Conservation (phyloP, 2,888 invertebrate genomes). For the Neria commutata region DNA sequence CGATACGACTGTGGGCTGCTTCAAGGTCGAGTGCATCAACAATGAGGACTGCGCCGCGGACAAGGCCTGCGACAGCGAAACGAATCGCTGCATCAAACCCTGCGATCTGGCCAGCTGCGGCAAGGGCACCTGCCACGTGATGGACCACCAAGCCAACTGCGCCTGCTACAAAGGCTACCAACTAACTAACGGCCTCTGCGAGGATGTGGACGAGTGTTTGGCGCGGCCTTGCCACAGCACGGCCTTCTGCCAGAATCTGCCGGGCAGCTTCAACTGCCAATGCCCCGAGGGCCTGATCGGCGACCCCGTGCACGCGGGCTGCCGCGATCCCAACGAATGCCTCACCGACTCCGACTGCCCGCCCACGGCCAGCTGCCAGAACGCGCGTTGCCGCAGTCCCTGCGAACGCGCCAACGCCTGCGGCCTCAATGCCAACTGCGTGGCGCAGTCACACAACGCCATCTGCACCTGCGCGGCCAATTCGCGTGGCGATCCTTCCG, state of each 20-base stretch:
- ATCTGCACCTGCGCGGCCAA: conserved; percentile 77
- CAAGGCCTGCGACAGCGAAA: conserved; percentile 76
- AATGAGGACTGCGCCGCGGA: conserved; percentile 77
- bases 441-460: conserved; percentile 72
- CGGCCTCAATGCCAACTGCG: conserved; percentile 78
- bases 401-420: conserved; percentile 73
- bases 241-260: conserved; percentile 77
- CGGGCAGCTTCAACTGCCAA: conserved; percentile 77
- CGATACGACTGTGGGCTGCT: conserved; percentile 79
- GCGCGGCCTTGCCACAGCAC: conserved; percentile 79
- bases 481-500: conserved; percentile 77
- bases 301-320: conserved; percentile 74
- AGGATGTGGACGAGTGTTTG: conserved; percentile 82
- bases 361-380: conserved; percentile 74
- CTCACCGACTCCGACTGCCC: conserved; percentile 81
- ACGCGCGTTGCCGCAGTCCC: conserved; percentile 78
- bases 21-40: conserved; percentile 84
- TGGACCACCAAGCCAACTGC: conserved; percentile 75
- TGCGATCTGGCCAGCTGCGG: conserved; percentile 81
- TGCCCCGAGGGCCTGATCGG: conserved; percentile 82
- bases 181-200: conserved; percentile 71
- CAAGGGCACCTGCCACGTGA: conserved; percentile 77
- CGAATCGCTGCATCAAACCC: conserved; percentile 82
- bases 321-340: conserved; percentile 84
- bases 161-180: conserved; percentile 78